Conservation (phyloP, 1,140 invertebrate genomes). For the Rhyzopertha dominica region DNA sequence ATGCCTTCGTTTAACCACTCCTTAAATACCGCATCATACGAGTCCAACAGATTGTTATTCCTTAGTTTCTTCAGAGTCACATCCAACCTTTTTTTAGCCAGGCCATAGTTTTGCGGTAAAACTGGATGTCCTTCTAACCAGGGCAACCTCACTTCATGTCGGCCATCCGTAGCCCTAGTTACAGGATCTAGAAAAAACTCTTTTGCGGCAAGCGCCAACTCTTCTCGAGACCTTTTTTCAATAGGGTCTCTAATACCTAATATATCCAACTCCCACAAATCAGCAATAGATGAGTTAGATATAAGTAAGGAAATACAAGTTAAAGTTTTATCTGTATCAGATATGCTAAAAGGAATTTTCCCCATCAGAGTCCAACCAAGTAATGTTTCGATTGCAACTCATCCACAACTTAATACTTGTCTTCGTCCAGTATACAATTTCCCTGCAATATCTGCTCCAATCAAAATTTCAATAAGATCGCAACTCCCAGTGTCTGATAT, state of each 20-base stretch:
- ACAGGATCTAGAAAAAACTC: conserved; percentile 34
- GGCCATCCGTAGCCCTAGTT: conserved; percentile 23
- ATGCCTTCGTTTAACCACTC: conserved; percentile 14
- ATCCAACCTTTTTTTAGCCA: conserved; percentile 5
- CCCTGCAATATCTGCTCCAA: conserved; percentile 36
- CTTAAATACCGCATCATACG: conserved; percentile 5
- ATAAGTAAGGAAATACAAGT: conserved; percentile 4
- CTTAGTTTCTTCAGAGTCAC: not conserved
- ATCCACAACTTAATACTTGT: conserved; percentile 16
- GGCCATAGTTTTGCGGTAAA: too few relatives aligned
- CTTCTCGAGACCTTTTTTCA: conserved; percentile 25
- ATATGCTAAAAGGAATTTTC: conserved; percentile 7
- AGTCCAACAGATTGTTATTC: too few relatives aligned
- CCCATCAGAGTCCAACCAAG: conserved; percentile 38
- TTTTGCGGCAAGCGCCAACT: conserved; percentile 25
- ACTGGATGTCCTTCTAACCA: conserved; percentile 33
- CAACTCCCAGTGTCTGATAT: conserved; percentile 9
- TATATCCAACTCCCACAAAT: conserved; percentile 43
- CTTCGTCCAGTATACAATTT: conserved; percentile 30
- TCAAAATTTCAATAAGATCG: conserved; percentile 26
- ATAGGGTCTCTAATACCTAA: conserved; percentile 41
- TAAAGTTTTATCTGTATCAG: not conserved
- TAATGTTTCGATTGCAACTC: conserved; percentile 30
- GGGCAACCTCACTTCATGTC: conserved; percentile 36
- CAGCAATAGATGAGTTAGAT: conserved; percentile 19